Evolutionary conservation across 1,140 invertebrate genomes (phyloP).

Genomic region (Agraylea sexmaculata): DNA sequence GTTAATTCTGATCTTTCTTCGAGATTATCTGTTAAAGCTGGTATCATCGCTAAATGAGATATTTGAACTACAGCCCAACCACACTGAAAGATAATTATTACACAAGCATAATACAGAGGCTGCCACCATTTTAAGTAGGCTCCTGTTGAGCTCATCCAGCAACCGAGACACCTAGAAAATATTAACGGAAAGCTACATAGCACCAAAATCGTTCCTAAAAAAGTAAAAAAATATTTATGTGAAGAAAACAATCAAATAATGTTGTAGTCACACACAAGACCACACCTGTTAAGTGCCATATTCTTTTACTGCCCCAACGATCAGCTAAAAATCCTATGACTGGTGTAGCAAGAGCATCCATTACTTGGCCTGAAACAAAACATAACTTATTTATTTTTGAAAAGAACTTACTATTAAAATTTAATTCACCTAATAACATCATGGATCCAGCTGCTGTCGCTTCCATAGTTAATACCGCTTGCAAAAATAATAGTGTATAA

Average conservation of each 20-base stretch:
- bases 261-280: conserved; percentile 1
- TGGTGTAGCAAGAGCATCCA: conserved; percentile 78
- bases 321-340: conserved; percentile 77
- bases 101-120: conserved; percentile 59
- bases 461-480: conserved; percentile 61
- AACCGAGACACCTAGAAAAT: conserved; percentile 57
- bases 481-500: conserved; percentile 79
- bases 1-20: conserved; percentile 65
- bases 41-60: conserved; percentile 81
- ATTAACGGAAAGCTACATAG: conserved; percentile 68
- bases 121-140: conserved; percentile 40
- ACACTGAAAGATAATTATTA: conserved; percentile 78
- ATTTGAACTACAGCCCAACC: conserved; percentile 88
- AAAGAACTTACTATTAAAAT: conserved; percentile 7
- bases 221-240: conserved; percentile 11
- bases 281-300: conserved; percentile 78
- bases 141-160: conserved; percentile 26
- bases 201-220: conserved; percentile 47
- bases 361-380: conserved; percentile 57
- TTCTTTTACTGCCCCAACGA: conserved; percentile 57
- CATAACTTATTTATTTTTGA: conserved; percentile 8
- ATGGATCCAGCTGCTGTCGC: conserved; percentile 64
- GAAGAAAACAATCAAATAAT: background rate
- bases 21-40: conserved; percentile 55
- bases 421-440: conserved; percentile 53